Base-by-base conservation (phyloP, 2,113 vertebrate genomes). In the Pollimyrus isidori region DNA sequence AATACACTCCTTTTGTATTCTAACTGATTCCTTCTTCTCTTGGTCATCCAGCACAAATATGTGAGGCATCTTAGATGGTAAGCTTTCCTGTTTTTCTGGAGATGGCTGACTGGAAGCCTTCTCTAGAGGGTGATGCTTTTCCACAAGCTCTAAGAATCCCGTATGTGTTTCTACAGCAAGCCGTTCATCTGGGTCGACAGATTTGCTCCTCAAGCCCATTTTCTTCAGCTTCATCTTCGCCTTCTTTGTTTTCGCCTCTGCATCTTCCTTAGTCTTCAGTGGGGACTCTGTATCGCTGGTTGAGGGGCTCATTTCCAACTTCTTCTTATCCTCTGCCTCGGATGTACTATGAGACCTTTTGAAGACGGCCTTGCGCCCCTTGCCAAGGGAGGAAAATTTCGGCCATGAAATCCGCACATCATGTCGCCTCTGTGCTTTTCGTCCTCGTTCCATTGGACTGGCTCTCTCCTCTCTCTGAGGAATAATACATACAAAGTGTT, bases 251-350 rank as follows among this genome's bases (percentile, higher is more conserved):
- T 95, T 95, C 58, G 93, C 92, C 93, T 96, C 96, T 9, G 92
- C 92, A 91, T 93, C 93, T 2, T 96, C 93, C 50, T 95, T 94
- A 91, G 93, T 92, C 92, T 96, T 96, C 88, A 94, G 91, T 1
- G 96, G 95, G 1, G 96, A 96, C 39, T 96, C 96, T 69, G 95
- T 95, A 91, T 96, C 95, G 76, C 96, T 96, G 88, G 95, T 96
- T 11, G 95, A 92, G 4, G 95, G 96, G 89, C 96, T 96, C 13
- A 96, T 93, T 89, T 96, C 96, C n/a, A 96, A 92, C 87, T 95
- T 95, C 86, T 94, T 94, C 89, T 96, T 95, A 91, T 96, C 96
- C 13, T 96, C 96, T 26, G 95, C 95, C 92, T 96, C 96, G 45
- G 96, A 95, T 86, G 95, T 95, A 90, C 96, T 96, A 91, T 96